Evolutionary conservation across 2,113 vertebrate genomes (phyloP).

Genomic region (Leptobrachium ailaonicum): DNA sequence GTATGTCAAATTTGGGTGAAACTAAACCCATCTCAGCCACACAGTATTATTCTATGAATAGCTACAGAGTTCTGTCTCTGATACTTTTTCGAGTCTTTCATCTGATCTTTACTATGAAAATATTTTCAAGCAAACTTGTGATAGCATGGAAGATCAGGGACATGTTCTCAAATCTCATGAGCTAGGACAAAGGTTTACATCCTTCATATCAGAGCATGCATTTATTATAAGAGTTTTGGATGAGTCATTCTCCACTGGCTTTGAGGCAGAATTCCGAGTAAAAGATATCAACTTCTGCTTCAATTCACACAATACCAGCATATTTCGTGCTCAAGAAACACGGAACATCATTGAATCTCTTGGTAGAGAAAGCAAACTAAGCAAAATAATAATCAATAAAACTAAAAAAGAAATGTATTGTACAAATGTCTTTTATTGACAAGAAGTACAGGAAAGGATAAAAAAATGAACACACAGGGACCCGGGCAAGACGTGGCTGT

Average conservation of each 20-base stretch:
- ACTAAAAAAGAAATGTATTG: background rate
- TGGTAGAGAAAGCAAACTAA: background rate
- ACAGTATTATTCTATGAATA: background rate
- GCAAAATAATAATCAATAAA: background rate
- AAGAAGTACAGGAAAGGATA: too few relatives aligned
- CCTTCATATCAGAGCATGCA: background rate
- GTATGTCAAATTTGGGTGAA: too few relatives aligned
- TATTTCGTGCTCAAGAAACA: conserved; percentile 5
- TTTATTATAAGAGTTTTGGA: background rate
- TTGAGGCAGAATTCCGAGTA: background rate
- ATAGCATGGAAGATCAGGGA: background rate
- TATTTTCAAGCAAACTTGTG: background rate
- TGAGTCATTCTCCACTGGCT: accelerated
- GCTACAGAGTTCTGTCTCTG: background rate
- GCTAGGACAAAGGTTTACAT: background rate
- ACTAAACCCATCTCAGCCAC: background rate
- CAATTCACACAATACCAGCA: background rate
- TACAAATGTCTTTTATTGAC: too few relatives aligned
- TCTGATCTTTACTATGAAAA: conserved; percentile 7
- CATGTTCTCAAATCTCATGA: background rate
- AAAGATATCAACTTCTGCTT: conserved; percentile 7
- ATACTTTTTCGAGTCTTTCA: background rate
- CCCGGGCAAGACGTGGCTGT: too few relatives aligned
- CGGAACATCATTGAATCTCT: conserved; percentile 3
- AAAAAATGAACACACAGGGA: too few relatives aligned